Conservation (phyloP, 2,797 vertebrate species). For the Bovichtus variegatus region DNA sequence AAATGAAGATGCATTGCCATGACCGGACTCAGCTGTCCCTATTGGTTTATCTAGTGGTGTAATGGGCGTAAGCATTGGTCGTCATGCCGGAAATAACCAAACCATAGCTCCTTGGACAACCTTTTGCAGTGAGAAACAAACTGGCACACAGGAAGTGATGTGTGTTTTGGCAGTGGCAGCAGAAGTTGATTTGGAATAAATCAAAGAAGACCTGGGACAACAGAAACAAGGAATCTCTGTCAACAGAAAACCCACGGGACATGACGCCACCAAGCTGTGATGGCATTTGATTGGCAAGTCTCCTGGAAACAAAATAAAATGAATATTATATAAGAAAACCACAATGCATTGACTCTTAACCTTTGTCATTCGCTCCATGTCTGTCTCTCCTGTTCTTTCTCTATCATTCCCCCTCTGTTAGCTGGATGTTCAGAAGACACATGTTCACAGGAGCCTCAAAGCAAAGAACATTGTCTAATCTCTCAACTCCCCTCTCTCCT, state of each 20-base stretch:
- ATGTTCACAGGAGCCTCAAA: constrained; percentile 43
- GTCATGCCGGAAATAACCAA: constrained; percentile 4
- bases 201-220: constrained; percentile 41
- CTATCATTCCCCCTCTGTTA: constrained; percentile 18
- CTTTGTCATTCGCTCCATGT: constrained; percentile 24
- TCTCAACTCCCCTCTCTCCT: constrained; percentile 20
- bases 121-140: constrained; percentile 6
- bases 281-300: constrained; percentile 53
- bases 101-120: background rate
- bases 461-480: constrained; percentile 32
- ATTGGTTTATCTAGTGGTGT: background rate
- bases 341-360: constrained; percentile 27
- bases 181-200: constrained; percentile 34
- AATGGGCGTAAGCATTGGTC: constrained; percentile 13
- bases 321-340: constrained; percentile 16
- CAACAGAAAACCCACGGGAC: constrained; percentile 41
- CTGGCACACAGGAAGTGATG: constrained; percentile 25
- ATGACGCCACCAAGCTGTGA: constrained; percentile 9
- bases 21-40: constrained; percentile 11
- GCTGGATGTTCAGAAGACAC: constrained; percentile 43
- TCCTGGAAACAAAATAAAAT: constrained; percentile 7
- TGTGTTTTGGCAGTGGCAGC: background rate
- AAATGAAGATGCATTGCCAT: background rate
- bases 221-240: constrained; percentile 36
- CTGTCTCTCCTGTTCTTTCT: constrained; percentile 17